phyloP scores from a whole-genome alignment of 1,140 invertebrate genomes.

The Drosophila subpulchrella region DNA sequence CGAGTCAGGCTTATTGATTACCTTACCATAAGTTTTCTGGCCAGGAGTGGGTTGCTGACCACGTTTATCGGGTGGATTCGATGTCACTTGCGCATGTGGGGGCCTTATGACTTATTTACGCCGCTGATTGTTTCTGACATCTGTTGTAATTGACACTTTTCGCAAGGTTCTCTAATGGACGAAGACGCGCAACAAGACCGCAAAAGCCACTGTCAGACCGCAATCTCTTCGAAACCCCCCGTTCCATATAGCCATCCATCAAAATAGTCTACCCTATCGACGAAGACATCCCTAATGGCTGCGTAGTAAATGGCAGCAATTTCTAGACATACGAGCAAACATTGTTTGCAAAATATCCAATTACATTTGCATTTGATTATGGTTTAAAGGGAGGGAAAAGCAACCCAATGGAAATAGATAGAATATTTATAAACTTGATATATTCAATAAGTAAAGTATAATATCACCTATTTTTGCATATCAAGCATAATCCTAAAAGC shows the following conservation, averaged over 20 bases:
- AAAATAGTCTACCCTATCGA: constrained; percentile 22
- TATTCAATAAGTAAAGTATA: constrained; percentile 25
- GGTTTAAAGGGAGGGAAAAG: background rate
- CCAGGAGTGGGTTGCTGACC: background rate
- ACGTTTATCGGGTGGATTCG: background rate
- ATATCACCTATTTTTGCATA: background rate
- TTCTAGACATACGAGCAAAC: constrained; percentile 29
- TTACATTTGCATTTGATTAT: constrained; percentile 58
- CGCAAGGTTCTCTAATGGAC: constrained; percentile 59
- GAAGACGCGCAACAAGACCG: constrained; percentile 36
- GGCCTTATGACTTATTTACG: constrained; percentile 69
- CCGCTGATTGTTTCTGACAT: constrained; percentile 75
- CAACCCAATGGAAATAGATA: background rate
- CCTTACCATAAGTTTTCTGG: constrained; percentile 1
- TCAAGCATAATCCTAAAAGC: background rate
- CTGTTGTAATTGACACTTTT: constrained; percentile 77
- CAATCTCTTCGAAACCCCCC: constrained; percentile 15
- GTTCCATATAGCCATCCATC: constrained; percentile 18
- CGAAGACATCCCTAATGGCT: constrained; percentile 47
- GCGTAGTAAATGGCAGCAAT: constrained; percentile 28
- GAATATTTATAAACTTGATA: constrained; percentile 39
- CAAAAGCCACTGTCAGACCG: constrained; percentile 52
- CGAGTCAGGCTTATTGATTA: constrained; percentile 44
- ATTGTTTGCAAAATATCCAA: constrained; percentile 61
- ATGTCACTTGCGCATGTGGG: constrained; percentile 31